Base-by-base conservation (phyloP, 2,888 invertebrate species). In the Pachliopta kotzebuea region DNA sequence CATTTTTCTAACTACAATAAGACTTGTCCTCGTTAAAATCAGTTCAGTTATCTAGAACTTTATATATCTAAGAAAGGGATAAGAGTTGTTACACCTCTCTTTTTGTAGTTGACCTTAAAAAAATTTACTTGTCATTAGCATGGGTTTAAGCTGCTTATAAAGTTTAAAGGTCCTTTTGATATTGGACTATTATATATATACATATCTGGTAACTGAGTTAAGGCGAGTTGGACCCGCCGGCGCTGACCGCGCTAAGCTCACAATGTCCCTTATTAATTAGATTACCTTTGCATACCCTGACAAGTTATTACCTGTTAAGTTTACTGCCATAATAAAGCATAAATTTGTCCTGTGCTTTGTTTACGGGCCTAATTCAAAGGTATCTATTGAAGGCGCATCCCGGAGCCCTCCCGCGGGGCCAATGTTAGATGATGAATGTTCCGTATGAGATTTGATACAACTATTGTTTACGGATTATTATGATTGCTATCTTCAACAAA, bases 261-360 rank as follows among this genome's bases (percentile, higher is more conserved):
- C 57, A 53, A 20, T 56, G 29, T 50, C 62, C 62, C 49, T 49
- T 49, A 63, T 57, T 63, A 57, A 63, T 63, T 63, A 63, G 45
- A 45, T 57, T 58, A 20, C 58, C 63, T 58, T 63, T 63, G 45
- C 57, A 57, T 53, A 45, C 37, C 31, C 52, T 45, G 31, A 26
- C 50, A 65, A 26, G 56, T 65, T 60, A 60, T 60, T 52, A 60
- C 42, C 9, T 18, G n/a, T 60, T 26, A 52, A 31, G 21, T 52
- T 45, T 29, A 65, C 56, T 42, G 23, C 23, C 42, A 52, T 26
- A 59, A 50, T 60, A 56, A 61, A 65, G 45, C 65, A 65, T 65
- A 57, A 65, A 65, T 61, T 56, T 65, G 23, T 53, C 53, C 23
- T 14, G 14, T 29, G 23, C 49, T 56, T 65, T 65, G 60, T 65